Evolutionary conservation across 2,797 vertebrate genomes (phyloP).

Genomic region (Eulemur mongoz): DNA sequence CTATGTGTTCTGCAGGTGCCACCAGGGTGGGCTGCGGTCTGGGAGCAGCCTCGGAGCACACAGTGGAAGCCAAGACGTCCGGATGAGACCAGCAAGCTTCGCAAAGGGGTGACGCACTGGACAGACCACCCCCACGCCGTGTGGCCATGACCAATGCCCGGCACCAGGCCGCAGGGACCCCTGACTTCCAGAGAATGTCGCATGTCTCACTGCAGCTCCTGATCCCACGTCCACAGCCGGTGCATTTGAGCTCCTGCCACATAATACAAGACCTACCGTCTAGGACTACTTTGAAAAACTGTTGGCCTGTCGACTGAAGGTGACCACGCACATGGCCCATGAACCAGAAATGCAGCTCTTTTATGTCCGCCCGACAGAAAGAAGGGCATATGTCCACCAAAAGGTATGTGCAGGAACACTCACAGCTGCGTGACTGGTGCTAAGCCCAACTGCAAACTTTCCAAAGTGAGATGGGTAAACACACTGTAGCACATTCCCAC

Average conservation of each 20-base stretch:
- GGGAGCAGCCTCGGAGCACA: background rate
- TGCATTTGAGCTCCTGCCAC: rapidly evolving
- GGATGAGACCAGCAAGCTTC: background rate
- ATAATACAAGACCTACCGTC: background rate
- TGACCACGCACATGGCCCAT: rapidly evolving
- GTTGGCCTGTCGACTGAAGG: background rate
- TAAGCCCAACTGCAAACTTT: background rate
- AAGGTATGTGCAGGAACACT: too few relatives aligned
- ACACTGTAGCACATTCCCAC: rapidly evolving
- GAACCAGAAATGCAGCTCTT: background rate
- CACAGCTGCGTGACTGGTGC: rapidly evolving
- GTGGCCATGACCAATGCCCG: background rate
- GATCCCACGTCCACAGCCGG: rapidly evolving
- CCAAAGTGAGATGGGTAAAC: rapidly evolving
- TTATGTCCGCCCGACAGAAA: background rate
- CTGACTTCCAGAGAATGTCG: rapidly evolving
- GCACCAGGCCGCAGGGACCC: too few relatives aligned
- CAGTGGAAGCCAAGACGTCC: background rate
- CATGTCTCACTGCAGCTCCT: background rate
- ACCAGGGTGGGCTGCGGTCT: rapidly evolving
- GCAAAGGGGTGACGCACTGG: background rate
- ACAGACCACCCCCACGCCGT: too few relatives aligned
- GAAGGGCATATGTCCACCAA: rapidly evolving
- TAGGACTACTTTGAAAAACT: background rate
- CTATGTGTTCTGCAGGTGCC: background rate